These are phyloP conservation scores for Lordiphosa collinella DNA, from an alignment of 1,140 invertebrate species.

Conservation along the genomic window DNA sequence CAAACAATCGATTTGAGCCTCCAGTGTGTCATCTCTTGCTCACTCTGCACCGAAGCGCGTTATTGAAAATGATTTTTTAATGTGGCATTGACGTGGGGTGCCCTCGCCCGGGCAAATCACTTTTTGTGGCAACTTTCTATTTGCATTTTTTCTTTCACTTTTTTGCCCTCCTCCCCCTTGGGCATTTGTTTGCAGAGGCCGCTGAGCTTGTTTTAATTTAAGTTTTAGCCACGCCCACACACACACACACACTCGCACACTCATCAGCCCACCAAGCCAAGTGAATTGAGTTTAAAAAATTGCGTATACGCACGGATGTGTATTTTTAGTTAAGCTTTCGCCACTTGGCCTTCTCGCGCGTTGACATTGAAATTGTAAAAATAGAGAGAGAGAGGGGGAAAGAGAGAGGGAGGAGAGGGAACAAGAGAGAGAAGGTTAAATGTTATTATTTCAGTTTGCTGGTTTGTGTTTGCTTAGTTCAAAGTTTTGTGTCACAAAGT, in stretches of 20 bases:
- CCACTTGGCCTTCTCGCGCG: conserved; percentile 50
- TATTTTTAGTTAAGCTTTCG: conserved; percentile 45
- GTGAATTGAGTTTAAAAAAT: conserved; percentile 7
- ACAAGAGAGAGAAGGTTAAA: conserved; percentile 40
- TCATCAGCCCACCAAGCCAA: background rate
- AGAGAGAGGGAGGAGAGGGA: background rate
- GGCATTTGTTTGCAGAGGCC: conserved; percentile 40
- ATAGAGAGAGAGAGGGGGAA: conserved; percentile 39
- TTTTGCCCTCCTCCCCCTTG: background rate
- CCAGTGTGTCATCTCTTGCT: background rate
- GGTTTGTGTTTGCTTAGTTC: conserved; percentile 17
- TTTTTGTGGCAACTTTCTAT: conserved; percentile 63
- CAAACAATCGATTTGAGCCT: conserved; percentile 36
- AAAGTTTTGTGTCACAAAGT: conserved; percentile 50
- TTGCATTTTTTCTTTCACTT: conserved; percentile 38
- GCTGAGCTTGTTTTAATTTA: conserved; percentile 51
- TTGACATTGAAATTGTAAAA: conserved; percentile 76
- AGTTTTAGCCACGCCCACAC: conserved; percentile 24
- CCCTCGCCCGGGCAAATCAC: conserved; percentile 43
- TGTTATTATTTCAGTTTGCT: conserved; percentile 22
- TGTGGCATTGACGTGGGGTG: conserved; percentile 47
- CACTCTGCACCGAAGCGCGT: conserved; percentile 51
- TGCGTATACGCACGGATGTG: conserved; percentile 9
- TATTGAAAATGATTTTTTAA: conserved; percentile 77
- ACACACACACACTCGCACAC: conserved; percentile 4